phyloP scores from a whole-genome alignment of 2,888 invertebrate genomes.

The Meteorus cinctellus region DNA sequence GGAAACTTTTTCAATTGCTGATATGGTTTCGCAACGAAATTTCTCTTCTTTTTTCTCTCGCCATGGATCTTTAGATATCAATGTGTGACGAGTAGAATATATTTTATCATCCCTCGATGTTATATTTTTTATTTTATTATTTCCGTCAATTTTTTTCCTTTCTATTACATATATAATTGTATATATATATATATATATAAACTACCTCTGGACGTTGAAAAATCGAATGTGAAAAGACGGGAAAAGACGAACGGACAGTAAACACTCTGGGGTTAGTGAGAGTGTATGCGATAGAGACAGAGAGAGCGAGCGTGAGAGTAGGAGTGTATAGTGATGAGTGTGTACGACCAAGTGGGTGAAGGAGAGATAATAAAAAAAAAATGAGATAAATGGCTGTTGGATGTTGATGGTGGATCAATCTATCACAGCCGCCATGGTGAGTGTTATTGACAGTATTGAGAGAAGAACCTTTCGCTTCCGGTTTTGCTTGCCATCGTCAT shows the following conservation, averaged over 20 bases:
- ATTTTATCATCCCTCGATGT: conserved; percentile 23
- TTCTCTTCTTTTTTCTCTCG: not conserved
- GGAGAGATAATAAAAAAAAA: conserved; percentile 55
- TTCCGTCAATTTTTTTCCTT: not conserved
- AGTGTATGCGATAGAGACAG: not conserved
- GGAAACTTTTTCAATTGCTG: conserved; percentile 66
- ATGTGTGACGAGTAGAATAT: conserved; percentile 39
- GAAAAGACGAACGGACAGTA: conserved; percentile 55
- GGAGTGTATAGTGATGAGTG: conserved; percentile 46
- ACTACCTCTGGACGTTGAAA: conserved; percentile 30
- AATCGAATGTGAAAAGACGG: conserved; percentile 23
- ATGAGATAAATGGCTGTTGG: conserved; percentile 71
- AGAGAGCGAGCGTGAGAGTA: not conserved
- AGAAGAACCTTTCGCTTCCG: conserved; percentile 59
- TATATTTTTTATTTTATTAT: conserved; percentile 5
- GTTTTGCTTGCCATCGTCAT: conserved; percentile 34
- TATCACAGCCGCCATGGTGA: conserved; percentile 65
- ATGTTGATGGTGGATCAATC: conserved; percentile 69
- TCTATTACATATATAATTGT: not conserved
- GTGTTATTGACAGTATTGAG: conserved; percentile 68
- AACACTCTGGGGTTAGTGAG: conserved; percentile 61
- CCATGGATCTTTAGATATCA: conserved; percentile 19
- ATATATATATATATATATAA: not conserved
- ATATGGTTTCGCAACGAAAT: conserved; percentile 41
- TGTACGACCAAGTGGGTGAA: conserved; percentile 55